Base-by-base conservation (phyloP, 2,888 invertebrate species). In the Tillus elongatus region DNA sequence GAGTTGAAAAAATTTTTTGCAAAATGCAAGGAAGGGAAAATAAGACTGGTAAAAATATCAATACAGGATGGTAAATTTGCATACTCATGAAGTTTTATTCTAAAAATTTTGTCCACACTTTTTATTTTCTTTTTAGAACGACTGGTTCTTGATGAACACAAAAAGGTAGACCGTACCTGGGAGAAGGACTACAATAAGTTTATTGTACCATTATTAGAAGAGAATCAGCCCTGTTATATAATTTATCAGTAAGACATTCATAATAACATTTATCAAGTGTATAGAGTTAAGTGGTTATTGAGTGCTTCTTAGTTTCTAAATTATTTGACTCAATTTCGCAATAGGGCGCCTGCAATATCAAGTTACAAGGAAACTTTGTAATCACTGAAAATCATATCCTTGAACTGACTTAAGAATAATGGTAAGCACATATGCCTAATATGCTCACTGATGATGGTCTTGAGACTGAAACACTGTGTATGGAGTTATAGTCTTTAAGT, bases 191-290 rank as follows among this genome's bases (percentile, higher is more conserved):
- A 82, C 60, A 84, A 88, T 56, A 79, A 77, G 60, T 72, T 79
- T 61, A 70, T 91, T 32, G 69, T 73, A 31, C 73, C 79, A 1
- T 58, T 87, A 41, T 69, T 89, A 33, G 77, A 83, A 49, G 81
- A 81, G 52, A 79, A 81, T 60, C 78, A 85, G 52, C 97, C 97
- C 13, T 89, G 91, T 52, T 98, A 91, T 60, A 75, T 98, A 48
- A 70, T 98, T 35, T 92, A 82, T 63, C 78, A 90, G 79, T 77
- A 64, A 44, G 24, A 19, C n/a, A 19, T 19, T n/a, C n/a, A n/a
- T n/a, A n/a, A n/a, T n/a, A n/a, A n/a, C n/a, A n/a, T n/a, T n/a
- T n/a, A n/a, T n/a, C n/a, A n/a, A n/a, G n/a, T n/a, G n/a, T n/a
- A n/a, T n/a, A n/a, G n/a, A n/a, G n/a, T n/a, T n/a, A n/a, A n/a